A percentile compares a stretch with the other conserved stretches of the same genome.
Conservation (phyloP, 2,888 invertebrate species). For the Pseudanteris insignis region DNA sequence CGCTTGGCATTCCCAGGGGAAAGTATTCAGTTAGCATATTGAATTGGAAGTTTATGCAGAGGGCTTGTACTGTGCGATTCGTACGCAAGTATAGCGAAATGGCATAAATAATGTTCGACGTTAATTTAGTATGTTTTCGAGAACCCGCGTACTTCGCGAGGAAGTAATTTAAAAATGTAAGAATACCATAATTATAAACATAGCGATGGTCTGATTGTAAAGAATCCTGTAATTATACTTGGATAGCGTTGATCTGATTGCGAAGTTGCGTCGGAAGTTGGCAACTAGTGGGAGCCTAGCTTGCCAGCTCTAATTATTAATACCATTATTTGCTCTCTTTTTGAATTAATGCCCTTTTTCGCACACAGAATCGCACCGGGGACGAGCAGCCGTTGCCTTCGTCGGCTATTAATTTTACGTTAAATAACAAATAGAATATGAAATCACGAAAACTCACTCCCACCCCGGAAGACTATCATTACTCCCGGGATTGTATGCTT, state of each 20-base stretch:
- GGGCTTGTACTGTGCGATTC: conserved; percentile 30
- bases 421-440: conserved; percentile 40
- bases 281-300: conserved; percentile 48
- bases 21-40: conserved; percentile 43
- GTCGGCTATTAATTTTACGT: conserved; percentile 39
- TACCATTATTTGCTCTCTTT: conserved; percentile 47
- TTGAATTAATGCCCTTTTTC: conserved; percentile 45
- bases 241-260: conserved; percentile 48
- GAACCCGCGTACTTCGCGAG: conserved; percentile 40
- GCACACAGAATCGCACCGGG: conserved; percentile 32
- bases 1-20: conserved; percentile 40
- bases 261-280: conserved; percentile 46
- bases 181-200: conserved; percentile 48
- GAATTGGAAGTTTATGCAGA: conserved; percentile 41
- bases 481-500: conserved; percentile 20
- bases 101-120: conserved; percentile 46
- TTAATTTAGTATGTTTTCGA: conserved; percentile 43
- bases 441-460: conserved; percentile 27
- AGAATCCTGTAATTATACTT: conserved; percentile 48
- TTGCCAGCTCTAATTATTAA: conserved; percentile 45
- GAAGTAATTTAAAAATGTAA: conserved; percentile 47
- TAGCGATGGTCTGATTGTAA: conserved; percentile 47
- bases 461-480: conserved; percentile 20
- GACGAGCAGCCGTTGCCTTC: conserved; percentile 27
- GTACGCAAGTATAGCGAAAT: conserved; percentile 33